phyloP scores from a whole-genome alignment of 2,113 vertebrate species.

The Trichechus manatus region DNA sequence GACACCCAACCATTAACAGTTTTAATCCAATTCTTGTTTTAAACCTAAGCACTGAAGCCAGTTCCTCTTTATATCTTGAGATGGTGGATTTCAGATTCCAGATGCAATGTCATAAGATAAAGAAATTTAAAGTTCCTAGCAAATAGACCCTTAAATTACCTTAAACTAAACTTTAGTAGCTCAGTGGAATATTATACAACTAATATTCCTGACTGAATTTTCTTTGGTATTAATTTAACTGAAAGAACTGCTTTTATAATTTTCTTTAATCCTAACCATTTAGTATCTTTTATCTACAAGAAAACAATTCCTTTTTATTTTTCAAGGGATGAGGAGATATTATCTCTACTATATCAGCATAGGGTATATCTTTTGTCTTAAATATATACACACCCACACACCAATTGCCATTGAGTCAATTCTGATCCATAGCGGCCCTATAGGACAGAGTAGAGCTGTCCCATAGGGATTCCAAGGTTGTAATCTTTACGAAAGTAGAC shows the following conservation, averaged over 20 bases:
- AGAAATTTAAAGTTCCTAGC: background rate
- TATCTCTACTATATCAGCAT: conserved; percentile 39
- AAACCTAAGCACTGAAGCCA: background rate
- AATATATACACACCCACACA: background rate
- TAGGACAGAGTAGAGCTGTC: too few relatives aligned
- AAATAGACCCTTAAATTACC: conserved; percentile 32
- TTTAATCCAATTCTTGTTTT: conserved; percentile 31
- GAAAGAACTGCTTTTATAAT: background rate
- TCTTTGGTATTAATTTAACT: conserved; percentile 19
- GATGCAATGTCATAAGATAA: background rate
- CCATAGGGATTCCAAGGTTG: background rate
- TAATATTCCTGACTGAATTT: background rate
- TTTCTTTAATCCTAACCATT: background rate
- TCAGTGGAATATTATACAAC: background rate
- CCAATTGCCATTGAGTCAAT: too few relatives aligned
- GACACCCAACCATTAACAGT: background rate
- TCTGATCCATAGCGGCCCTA: too few relatives aligned
- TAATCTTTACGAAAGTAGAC: too few relatives aligned
- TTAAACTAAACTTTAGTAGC: conserved; percentile 19
- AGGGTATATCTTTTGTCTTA: conserved; percentile 64
- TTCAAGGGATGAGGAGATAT: background rate
- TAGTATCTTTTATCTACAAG: conserved; percentile 8
- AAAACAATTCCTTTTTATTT: background rate
- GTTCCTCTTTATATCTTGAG: background rate
- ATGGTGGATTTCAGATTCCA: conserved; percentile 20